A percentile compares a stretch with the other conserved stretches of the same genome.
Conservation (phyloP, 2,113 vertebrate genomes). For the Cercocebus atys region DNA sequence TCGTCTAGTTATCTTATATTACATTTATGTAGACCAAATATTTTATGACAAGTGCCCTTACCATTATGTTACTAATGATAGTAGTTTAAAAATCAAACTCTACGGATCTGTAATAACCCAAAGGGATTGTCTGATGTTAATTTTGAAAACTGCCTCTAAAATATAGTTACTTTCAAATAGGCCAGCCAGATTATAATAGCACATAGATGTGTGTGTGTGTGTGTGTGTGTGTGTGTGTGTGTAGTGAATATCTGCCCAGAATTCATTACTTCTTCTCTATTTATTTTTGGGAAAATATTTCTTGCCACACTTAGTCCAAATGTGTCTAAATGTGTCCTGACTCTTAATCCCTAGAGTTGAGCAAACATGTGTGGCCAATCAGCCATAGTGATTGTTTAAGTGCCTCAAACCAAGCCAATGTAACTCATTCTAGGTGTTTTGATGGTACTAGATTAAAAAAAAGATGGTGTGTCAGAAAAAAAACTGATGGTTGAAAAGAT, state of each 20-base stretch:
- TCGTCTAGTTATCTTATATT: constrained; percentile 1
- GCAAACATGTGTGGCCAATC: not conserved
- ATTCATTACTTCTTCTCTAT: not conserved
- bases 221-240: not conserved
- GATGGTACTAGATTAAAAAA: not conserved
- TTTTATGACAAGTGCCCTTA: not conserved
- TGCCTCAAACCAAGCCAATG: not conserved
- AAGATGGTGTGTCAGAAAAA: not conserved
- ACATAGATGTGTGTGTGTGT: not conserved
- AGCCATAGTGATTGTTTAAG: not conserved
- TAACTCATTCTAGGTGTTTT: not conserved
- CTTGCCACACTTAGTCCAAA: not conserved
- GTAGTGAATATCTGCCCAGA: not conserved
- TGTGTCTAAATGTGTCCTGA: not conserved
- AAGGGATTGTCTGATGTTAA: not conserved
- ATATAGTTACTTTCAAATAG: not conserved
- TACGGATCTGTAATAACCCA: not conserved
- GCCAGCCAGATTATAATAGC: not conserved
- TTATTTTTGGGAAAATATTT: not conserved
- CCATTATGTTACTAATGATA: not conserved
- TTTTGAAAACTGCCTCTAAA: constrained; percentile 38
- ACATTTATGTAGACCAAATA: not conserved
- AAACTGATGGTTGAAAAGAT: not conserved
- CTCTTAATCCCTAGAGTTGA: not conserved
- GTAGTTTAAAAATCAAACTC: not conserved